Conservation (phyloP, 2,797 vertebrate species). For the Mus caroli region DNA sequence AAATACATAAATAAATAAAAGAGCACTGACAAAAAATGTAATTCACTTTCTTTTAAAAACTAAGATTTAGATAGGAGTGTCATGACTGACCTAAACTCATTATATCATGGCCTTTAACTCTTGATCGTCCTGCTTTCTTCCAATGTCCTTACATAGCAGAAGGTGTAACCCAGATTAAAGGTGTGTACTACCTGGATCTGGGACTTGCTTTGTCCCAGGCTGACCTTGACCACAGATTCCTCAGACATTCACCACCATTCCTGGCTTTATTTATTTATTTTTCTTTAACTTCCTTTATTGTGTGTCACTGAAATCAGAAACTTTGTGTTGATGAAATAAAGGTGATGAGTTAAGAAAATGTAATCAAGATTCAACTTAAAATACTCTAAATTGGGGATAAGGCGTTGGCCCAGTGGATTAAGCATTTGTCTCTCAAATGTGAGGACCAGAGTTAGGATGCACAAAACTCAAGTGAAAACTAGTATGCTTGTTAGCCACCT, state of each 20-base stretch:
- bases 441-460: background rate
- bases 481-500: background rate
- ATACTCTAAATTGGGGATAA: background rate
- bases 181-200: too few relatives aligned
- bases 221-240: too few relatives aligned
- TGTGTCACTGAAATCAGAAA: slow-evolving; percentile 40
- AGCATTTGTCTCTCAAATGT: background rate
- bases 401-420: background rate
- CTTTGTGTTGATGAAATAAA: slow-evolving; percentile 5
- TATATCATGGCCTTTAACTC: background rate
- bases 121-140: background rate
- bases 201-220: too few relatives aligned
- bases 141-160: too few relatives aligned
- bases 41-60: background rate
- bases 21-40: too few relatives aligned
- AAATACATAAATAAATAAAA: too few relatives aligned
- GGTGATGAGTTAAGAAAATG: background rate
- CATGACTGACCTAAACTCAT: background rate
- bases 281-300: background rate
- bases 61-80: background rate
- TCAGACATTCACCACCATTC: background rate
- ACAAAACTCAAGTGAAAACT: background rate
- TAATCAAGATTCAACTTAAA: background rate
- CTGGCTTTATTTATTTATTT: background rate
- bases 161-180: too few relatives aligned